Conservation (phyloP, 2,888 invertebrate species). For the Heteromurus nitidus region DNA sequence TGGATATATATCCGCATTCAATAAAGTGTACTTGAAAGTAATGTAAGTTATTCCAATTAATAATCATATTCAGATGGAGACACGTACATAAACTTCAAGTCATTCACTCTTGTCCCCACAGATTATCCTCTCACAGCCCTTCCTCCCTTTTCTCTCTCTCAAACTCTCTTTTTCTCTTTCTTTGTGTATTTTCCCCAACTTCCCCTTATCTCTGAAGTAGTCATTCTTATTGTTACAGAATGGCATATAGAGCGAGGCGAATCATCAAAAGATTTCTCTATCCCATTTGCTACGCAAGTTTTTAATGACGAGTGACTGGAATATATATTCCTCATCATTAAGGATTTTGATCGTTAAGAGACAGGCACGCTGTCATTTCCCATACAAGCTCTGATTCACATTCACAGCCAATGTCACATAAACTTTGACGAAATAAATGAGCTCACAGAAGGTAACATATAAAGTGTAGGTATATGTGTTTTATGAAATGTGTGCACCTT, state of each 20-base stretch:
- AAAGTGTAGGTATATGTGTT: too few relatives aligned
- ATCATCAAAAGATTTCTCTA: conserved; percentile 2
- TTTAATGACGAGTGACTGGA: conserved; percentile 57
- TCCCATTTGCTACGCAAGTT: conserved; percentile 18
- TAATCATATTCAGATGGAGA: too few relatives aligned
- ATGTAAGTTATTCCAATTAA: conserved; percentile 52
- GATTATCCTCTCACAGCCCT: conserved; percentile 13
- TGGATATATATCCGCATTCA: conserved; percentile 5
- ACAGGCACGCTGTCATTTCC: conserved; percentile 42
- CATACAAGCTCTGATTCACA: conserved; percentile 31
- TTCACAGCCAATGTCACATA: conserved; percentile 22
- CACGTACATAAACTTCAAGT: conserved; percentile 37
- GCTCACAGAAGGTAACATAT: too few relatives aligned
- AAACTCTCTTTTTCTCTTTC: not conserved
- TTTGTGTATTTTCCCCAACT: conserved; percentile 13
- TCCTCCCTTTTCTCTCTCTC: not conserved
- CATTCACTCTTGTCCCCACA: too few relatives aligned
- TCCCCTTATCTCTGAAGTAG: conserved; percentile 27
- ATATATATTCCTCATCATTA: conserved; percentile 54
- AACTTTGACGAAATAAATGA: not conserved
- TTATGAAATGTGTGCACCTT: not conserved
- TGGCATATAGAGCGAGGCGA: conserved; percentile 51
- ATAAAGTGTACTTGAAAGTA: conserved; percentile 32
- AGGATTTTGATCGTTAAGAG: conserved; percentile 5
- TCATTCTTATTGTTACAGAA: conserved; percentile 22